Evolutionary conservation across 64 coral and sea anemone species (phyloP).

Genomic region (Orbicella faveolata): DNA sequence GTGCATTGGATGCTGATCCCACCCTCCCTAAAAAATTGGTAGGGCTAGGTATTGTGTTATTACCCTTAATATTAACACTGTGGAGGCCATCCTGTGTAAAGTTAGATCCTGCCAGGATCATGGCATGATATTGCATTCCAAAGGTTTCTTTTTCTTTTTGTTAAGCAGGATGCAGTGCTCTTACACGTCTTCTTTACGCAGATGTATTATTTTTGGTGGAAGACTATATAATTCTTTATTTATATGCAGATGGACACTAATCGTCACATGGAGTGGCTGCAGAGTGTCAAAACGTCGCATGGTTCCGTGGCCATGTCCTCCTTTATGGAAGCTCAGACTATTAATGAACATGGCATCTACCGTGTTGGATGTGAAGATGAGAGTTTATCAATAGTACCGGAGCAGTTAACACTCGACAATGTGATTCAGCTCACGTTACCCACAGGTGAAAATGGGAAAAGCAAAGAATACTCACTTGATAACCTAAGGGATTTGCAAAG

Average conservation of each 20-base stretch:
- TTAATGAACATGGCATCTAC: slow-evolving; percentile 63
- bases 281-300: slow-evolving; percentile 74
- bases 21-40: slow-evolving; percentile 71
- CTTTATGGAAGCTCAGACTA: slow-evolving; percentile 55
- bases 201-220: not conserved
- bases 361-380: slow-evolving; percentile 39
- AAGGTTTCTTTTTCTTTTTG: no score
- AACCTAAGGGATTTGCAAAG: slow-evolving; percentile 61
- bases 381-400: not conserved
- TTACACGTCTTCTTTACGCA: not conserved
- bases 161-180: no score
- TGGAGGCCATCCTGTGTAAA: not conserved
- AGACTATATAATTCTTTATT: not conserved
- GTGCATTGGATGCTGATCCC: slow-evolving; percentile 58
- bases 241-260: slow-evolving; percentile 60
- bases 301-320: slow-evolving; percentile 84
- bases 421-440: slow-evolving; percentile 4
- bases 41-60: not conserved
- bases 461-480: slow-evolving; percentile 29
- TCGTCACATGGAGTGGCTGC: slow-evolving; percentile 79
- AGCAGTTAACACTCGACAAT: not conserved
- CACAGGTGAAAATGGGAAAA: not conserved
- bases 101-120: not conserved
- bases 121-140: not conserved
- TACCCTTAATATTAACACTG: not conserved